phyloP scores from a whole-genome alignment of 2,113 vertebrate genomes.

The Proteles cristata region DNA sequence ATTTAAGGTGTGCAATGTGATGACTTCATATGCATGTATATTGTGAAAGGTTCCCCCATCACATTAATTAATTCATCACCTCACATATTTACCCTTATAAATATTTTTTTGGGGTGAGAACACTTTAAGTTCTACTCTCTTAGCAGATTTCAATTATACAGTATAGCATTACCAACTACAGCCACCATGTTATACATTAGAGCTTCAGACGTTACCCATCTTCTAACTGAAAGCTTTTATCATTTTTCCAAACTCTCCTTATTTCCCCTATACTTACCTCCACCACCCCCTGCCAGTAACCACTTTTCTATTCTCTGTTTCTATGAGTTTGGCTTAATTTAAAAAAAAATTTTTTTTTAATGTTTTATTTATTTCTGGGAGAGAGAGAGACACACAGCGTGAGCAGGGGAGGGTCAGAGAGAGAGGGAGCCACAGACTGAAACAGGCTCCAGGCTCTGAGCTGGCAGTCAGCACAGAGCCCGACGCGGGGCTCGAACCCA shows the following conservation, averaged over 20 bases:
- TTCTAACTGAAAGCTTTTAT: neutral
- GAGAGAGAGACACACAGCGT: too few relatives aligned
- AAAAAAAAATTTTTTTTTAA: too few relatives aligned
- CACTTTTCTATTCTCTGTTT: neutral
- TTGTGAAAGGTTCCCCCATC: neutral
- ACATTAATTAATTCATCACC: neutral
- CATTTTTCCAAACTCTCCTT: neutral
- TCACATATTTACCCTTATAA: neutral
- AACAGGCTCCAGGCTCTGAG: too few relatives aligned
- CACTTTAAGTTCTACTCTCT: neutral
- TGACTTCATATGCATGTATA: neutral
- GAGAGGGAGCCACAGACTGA: too few relatives aligned
- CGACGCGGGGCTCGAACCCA: too few relatives aligned
- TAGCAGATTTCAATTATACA: neutral
- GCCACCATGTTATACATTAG: neutral
- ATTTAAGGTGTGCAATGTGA: neutral
- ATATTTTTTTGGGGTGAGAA: neutral
- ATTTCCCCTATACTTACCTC: neutral
- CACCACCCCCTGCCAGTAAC: neutral
- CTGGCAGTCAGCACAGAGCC: too few relatives aligned
- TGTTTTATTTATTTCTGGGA: too few relatives aligned
- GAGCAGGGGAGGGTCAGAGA: too few relatives aligned
- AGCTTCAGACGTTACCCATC: neutral
- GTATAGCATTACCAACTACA: neutral
- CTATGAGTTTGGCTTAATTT: neutral